phyloP scores from a whole-genome alignment of 2,888 invertebrate species.

The Automeris io region DNA sequence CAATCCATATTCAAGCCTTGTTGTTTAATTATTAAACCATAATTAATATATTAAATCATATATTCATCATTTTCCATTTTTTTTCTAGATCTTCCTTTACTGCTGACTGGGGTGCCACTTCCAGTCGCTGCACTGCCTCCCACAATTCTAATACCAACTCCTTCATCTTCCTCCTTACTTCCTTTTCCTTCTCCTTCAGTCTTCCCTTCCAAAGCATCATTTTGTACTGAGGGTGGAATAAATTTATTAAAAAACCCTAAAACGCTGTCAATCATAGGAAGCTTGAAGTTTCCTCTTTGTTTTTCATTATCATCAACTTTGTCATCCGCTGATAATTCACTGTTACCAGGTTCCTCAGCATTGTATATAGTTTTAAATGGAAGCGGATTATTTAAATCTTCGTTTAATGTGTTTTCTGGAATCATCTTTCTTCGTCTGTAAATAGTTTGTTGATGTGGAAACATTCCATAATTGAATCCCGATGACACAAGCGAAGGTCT shows the following conservation, averaged over 20 bases:
- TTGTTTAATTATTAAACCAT: conserved; percentile 9
- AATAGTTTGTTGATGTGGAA: too few species aligned
- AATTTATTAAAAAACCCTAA: not conserved
- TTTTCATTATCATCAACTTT: too few species aligned
- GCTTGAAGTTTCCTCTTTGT: too few species aligned
- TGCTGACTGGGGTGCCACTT: conserved; percentile 50
- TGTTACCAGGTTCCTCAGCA: too few species aligned
- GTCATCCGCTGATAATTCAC: too few species aligned
- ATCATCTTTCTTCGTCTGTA: too few species aligned
- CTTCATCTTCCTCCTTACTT: conserved; percentile 11
- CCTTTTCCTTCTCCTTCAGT: not conserved
- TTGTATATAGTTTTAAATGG: too few species aligned
- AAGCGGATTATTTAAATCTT: too few species aligned
- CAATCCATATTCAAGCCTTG: conserved; percentile 14
- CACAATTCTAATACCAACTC: conserved; percentile 44
- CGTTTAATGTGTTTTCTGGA: too few species aligned
- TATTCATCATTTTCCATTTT: not conserved
- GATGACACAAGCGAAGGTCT: too few species aligned
- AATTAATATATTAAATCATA: not conserved
- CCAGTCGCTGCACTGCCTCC: conserved; percentile 54
- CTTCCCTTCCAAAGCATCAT: not conserved
- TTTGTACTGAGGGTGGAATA: not conserved
- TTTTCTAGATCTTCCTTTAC: conserved; percentile 42
- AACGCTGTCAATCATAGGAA: not conserved
- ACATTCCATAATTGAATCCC: too few species aligned